Percentiles rank a stretch among this genome's conserved stretches.
Evolutionary conservation across 2,113 vertebrate genomes (phyloP).

Genomic region (Macrotis lagotis): DNA sequence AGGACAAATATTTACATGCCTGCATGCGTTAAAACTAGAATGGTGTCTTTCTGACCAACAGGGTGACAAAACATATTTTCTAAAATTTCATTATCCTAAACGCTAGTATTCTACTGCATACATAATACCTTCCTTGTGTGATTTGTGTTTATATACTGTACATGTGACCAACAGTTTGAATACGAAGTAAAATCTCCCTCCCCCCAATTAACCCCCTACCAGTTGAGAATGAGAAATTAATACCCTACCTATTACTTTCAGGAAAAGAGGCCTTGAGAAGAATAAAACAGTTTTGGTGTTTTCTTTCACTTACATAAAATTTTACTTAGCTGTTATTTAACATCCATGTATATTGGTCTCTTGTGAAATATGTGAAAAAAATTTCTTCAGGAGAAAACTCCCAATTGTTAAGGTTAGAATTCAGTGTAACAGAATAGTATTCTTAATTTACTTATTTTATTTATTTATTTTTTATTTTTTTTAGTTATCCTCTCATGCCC

Average conservation of each 20-base stretch:
- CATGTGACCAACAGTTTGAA: conserved; percentile 90
- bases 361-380: conserved; percentile 82
- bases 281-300: conserved; percentile 87
- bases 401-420: conserved; percentile 78
- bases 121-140: conserved; percentile 97
- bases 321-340: conserved; percentile 78
- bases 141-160: conserved; percentile 98
- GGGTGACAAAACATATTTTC: conserved; percentile 96
- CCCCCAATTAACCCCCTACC: conserved; percentile 83
- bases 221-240: conserved; percentile 85
- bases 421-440: conserved; percentile 80
- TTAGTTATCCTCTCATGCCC: conserved; percentile 82
- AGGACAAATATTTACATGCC: conserved; percentile 99
- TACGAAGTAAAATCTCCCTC: conserved; percentile 84
- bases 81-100: conserved; percentile 90
- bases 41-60: conserved; percentile 97
- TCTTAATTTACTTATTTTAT: conserved; percentile 43
- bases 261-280: conserved; percentile 91
- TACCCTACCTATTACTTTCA: conserved; percentile 84
- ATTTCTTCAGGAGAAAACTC: conserved; percentile 83
- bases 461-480: conserved; percentile 60
- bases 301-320: conserved; percentile 87
- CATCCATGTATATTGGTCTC: conserved; percentile 81
- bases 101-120: conserved; percentile 99
- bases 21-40: conserved; percentile 99